phyloP scores from a whole-genome alignment of 2,888 invertebrate genomes.

The Sicus ferrugineus region DNA sequence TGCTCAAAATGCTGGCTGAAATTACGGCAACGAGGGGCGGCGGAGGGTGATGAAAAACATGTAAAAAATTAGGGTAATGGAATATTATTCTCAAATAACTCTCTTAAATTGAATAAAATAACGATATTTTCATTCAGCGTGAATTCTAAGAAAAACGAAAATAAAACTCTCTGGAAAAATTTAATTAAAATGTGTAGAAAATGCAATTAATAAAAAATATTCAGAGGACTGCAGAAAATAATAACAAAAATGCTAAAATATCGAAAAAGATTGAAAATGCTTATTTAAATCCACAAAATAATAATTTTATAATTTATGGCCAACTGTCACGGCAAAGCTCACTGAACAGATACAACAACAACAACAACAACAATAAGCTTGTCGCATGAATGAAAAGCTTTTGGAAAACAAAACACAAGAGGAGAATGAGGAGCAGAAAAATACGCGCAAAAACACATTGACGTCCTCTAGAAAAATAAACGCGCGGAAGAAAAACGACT shows the following conservation, averaged over 20 bases:
- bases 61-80: too few species aligned
- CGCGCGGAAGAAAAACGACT: neutral
- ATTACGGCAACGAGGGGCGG: too few species aligned
- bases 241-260: too few species aligned
- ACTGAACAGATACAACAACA: slow-evolving; percentile 3
- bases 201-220: neutral
- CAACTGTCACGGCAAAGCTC: neutral
- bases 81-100: too few species aligned
- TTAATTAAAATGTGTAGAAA: neutral
- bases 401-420: neutral
- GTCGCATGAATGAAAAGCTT: slow-evolving; percentile 26
- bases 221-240: too few species aligned
- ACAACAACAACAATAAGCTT: neutral
- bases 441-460: slow-evolving; percentile 18
- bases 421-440: neutral
- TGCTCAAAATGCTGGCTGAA: too few species aligned
- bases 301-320: neutral
- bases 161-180: too few species aligned
- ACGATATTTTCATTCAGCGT: too few species aligned
- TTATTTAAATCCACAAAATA: neutral
- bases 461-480: neutral
- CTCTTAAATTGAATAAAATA: too few species aligned
- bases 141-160: too few species aligned
- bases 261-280: neutral
- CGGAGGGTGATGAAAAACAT: too few species aligned